Evolutionary conservation across 2,888 invertebrate species (phyloP), one percentile per base, ranked within the genome.

Genomic region (Andricus curvator): DNA sequence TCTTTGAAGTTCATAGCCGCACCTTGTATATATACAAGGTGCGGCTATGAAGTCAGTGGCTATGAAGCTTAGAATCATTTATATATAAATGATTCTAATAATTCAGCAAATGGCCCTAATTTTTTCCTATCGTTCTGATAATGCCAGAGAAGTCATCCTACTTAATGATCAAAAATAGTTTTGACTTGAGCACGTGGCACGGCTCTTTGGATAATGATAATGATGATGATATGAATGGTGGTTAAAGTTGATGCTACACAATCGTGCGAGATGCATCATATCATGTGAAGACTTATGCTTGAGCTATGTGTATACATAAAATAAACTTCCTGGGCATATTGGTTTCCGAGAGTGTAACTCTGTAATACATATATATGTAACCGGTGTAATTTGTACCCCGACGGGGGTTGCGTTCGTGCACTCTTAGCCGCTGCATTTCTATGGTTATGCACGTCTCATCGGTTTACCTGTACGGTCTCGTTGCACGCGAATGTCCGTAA

Each of bases 331-430:
- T 80, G 81, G 66, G 74, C n/a, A 81, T 85, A 85, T 84, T 82
- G 85, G 85, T 83, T 84, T 84, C 85, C 78, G 64, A 65, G 78
- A 48, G 65, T 81, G 81, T 81, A 81, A 82, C 82, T 68, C 79
- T 81, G 81, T 82, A 81, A 83, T 78, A 41, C 1, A 37, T 37
- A 37, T 17, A 48, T 70, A 70, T 83, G 84, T 84, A 81, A 83
- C 83, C 76, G 77, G 80, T 83, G 84, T 85, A 84, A 84, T 82
- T 84, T 82, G 62, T 79, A 79, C 51, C 80, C 79, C 79, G 60
- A 68, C 84, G 84, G 83, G 82, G 83, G 81, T 84, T 84, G 79
- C 80, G 83, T 84, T 82, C 84, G 74, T 74, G 74, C 74, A 56
- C 51, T 74, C 56, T 74, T 74, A 74, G 82, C 84, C 79, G 80